phyloP scores from a whole-genome alignment of 1,140 invertebrate genomes.

The Propsilocerus akamusi region DNA sequence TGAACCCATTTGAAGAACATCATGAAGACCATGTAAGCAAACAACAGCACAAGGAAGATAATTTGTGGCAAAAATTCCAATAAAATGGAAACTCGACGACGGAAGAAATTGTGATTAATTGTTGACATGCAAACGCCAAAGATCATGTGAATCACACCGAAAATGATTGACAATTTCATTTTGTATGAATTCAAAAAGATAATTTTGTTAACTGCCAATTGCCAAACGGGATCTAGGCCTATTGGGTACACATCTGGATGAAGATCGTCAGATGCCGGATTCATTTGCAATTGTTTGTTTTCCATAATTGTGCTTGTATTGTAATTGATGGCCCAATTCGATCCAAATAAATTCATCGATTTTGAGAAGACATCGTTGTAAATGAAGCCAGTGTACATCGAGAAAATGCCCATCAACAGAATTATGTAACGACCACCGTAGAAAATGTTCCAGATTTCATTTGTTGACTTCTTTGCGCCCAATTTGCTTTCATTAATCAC shows the following conservation, averaged over 20 bases:
- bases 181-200: slow-evolving; percentile 6
- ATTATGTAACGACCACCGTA: slow-evolving; percentile 74
- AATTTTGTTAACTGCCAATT: slow-evolving; percentile 8
- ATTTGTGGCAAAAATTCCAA: slow-evolving; percentile 68
- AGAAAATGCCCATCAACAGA: slow-evolving; percentile 66
- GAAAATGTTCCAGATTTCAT: slow-evolving; percentile 67
- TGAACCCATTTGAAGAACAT: slow-evolving; percentile 63
- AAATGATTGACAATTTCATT: slow-evolving; percentile 8
- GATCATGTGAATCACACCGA: slow-evolving; percentile 4
- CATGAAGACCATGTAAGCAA: slow-evolving; percentile 60
- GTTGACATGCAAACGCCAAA: neutral
- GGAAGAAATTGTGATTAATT: slow-evolving; percentile 60
- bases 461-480: slow-evolving; percentile 25
- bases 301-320: slow-evolving; percentile 22
- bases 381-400: slow-evolving; percentile 64
- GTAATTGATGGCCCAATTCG: slow-evolving; percentile 40
- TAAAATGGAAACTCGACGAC: slow-evolving; percentile 42
- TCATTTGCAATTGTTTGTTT: slow-evolving; percentile 30
- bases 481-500: slow-evolving; percentile 40
- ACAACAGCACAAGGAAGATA: slow-evolving; percentile 58
- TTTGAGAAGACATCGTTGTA: slow-evolving; percentile 77
- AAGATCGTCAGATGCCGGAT: slow-evolving; percentile 66
- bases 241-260: slow-evolving; percentile 59
- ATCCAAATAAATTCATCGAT: slow-evolving; percentile 63
- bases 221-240: slow-evolving; percentile 70